Base-by-base conservation (phyloP, 2,113 vertebrate species). In the Aegypius monachus region DNA sequence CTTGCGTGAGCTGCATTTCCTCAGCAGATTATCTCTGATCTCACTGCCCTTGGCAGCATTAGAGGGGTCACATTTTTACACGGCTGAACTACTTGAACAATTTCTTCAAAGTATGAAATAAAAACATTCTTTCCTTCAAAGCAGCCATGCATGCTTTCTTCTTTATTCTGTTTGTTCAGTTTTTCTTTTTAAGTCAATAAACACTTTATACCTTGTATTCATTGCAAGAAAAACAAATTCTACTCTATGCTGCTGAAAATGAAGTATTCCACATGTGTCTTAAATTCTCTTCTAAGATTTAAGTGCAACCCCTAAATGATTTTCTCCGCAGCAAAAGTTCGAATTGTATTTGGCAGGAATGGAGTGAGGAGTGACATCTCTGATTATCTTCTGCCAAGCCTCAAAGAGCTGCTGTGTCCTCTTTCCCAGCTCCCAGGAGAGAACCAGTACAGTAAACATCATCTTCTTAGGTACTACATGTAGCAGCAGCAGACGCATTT, bases 61-160 rank as follows among this genome's bases (percentile, higher is more conserved):
- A 96, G 88, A 95, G 84, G 73, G 94, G 93, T 97, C 95, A 97
- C 93, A 96, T 93, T 97, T 97, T 96, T 84, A 93, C 86, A 97
- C 59, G 2, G 95, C 84, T 96, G 94, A 96, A 95, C 95, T 86
- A 91, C 92, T 92, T 61, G 86, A 96, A 95, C 91, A 95, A 93
- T 95, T 96, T 93, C 93, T 96, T 97, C 93, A 85, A 96, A 97
- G 96, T 93, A 95, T 72, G 91, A 97, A 97, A 95, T 96, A 82
- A 95, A 97, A 97, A 89, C 91, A 95, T 89, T 89, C 95, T 91
- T 97, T 74, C 93, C 84, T 95, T 95, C 96, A 97, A 96, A 97
- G 93, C 58, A 90, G 56, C 91, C 52, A 11, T 89, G 95, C 81
- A 93, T 73, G 70, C 91, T 95, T 94, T 96, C 81, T 97, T 95